These are phyloP conservation scores for Drosophila yooni DNA, from an alignment of 2,888 invertebrate genomes.

Conservation along the genomic window DNA sequence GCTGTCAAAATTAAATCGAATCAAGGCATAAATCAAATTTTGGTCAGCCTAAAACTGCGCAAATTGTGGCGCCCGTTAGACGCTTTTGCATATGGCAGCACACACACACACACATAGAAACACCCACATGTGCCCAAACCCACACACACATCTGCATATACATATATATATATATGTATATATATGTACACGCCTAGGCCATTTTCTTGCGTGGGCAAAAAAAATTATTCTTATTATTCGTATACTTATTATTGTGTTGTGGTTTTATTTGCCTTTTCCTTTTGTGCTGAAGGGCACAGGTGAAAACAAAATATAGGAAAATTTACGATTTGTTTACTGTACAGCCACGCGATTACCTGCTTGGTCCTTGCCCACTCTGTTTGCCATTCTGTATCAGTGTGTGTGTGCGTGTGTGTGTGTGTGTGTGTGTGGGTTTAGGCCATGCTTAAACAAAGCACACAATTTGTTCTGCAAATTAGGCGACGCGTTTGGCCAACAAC, in stretches of 20 bases:
- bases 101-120: conserved; percentile 27
- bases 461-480: conserved; percentile 51
- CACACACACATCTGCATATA: neutral
- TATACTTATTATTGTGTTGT: conserved; percentile 33
- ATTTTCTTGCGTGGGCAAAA: conserved; percentile 49
- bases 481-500: conserved; percentile 4
- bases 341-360: conserved; percentile 49
- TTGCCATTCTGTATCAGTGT: neutral
- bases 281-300: conserved; percentile 25
- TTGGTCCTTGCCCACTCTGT: neutral
- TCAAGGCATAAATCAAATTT: conserved; percentile 65
- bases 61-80: conserved; percentile 67
- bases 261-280: conserved; percentile 38
- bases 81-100: conserved; percentile 60
- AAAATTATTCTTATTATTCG: conserved; percentile 52
- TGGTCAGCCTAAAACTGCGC: conserved; percentile 70
- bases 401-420: neutral
- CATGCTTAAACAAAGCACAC: conserved; percentile 10
- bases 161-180: neutral
- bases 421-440: conserved; percentile 11
- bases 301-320: conserved; percentile 38
- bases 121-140: conserved; percentile 8
- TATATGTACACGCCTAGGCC: conserved; percentile 15
- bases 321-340: conserved; percentile 64
- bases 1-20: conserved; percentile 43